Evolutionary conservation across 2,888 invertebrate species (phyloP), one percentile per base, ranked within the genome.

Genomic region (Augochlorella aurata): DNA sequence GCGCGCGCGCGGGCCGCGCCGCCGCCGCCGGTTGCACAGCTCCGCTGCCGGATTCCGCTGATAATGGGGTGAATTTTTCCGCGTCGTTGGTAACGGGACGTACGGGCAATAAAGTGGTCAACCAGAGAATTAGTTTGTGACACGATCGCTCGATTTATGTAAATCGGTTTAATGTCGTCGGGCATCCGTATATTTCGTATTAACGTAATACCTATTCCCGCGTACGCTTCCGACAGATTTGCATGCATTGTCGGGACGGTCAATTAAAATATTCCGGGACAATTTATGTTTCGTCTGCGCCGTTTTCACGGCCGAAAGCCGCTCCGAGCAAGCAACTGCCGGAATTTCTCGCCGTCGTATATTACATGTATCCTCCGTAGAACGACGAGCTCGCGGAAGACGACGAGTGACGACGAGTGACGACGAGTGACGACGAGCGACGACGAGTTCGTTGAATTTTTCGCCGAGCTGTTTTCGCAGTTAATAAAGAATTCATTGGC

Each of bases 151-250:
- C 88, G 85, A 89, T 90, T 90, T 90, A 89, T 90, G 89, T 87
- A 90, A 89, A 91, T 91, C 91, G 89, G 89, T 90, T 91, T 90
- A 87, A 90, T 85, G 85, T 86, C 84, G 85, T 85, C 82, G 77
- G 68, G 47, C 78, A 72, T 81, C 83, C 84, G 84, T 85, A 81
- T 86, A 87, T 86, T 85, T 88, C 84, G 87, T 88, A 89, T 90
- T 90, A 91, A 89, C 86, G 87, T 86, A 87, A 89, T 89, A 90
- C 89, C 89, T 87, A 89, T 88, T 75, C 82, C 85, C 86, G 49
- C 73, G 67, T 74, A 79, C 87, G 79, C 83, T 81, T 81, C 86
- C 84, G 83, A 79, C 84, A 80, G 90, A 90, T 90, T 90, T 89
- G 87, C 88, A 89, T 91, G 88, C 85, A 89, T 88, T 89, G 89